Evolutionary conservation across 2,113 vertebrate genomes (phyloP), one percentile per base, ranked within the genome.

Genomic region (Phylloscopus trochiloides): DNA sequence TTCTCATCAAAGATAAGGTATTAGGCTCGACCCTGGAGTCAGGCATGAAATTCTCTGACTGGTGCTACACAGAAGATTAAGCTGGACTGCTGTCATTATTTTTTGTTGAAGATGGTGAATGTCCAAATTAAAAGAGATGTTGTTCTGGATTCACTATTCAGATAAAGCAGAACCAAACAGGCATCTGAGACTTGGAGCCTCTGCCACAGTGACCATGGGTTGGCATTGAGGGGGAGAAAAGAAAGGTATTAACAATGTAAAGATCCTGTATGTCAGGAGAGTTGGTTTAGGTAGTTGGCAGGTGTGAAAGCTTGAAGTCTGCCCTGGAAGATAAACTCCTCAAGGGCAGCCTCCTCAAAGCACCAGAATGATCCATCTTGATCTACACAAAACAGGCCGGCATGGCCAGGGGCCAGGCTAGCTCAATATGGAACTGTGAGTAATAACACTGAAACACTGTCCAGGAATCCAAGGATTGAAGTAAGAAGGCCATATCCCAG

Each of bases 401-500:
- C 14, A 89, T 94, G 51, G 83, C 59, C 13, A 7, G 22, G 55
- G 29, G 45, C 72, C 83, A 88, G 36, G 14, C 63, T 77, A 51
- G 51, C 59, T 95, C 5, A 1, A 31, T 38, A 12, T 91, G 50
- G 21, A 86, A 32, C 55, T 83, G 43, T 71, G 57, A 90, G 57
- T 90, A 92, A 59, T 82, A 92, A 71, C 42, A 67, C 17, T 58
- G 68, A 84, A 94, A 52, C 22, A 36, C 22, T 73, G 81, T 74
- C 81, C 31, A 90, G 76, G n/a, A 13, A 54, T 77, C 32, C 51
- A 90, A 84, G 7, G 68, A 73, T 21, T 90, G 51, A 84, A 91
- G 76, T 85, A 92, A 95, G 70, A 92, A 84, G 36, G 52, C 59
- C 55, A 32, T 48, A 93, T 45, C 68, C 51, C 81, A 84, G n/a